Evolutionary conservation across 2,888 invertebrate genomes (phyloP).

Genomic region (Hyppa rectilinea): DNA sequence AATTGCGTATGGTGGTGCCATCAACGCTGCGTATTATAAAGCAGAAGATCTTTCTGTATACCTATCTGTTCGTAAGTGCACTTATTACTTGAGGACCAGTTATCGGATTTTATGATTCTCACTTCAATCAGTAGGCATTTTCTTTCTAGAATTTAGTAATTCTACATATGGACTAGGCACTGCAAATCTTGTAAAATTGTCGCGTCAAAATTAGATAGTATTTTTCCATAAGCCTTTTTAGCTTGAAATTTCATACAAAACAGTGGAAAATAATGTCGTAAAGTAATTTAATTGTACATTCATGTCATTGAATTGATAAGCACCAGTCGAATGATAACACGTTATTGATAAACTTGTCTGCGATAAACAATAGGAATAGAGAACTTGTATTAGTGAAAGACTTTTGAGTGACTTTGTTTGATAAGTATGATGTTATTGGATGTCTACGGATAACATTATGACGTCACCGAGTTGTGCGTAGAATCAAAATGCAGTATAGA

Average conservation of each 20-base stretch:
- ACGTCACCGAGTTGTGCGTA: not conserved
- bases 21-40: not conserved
- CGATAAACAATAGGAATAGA: slow-evolving; percentile 47
- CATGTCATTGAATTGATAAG: slow-evolving; percentile 58
- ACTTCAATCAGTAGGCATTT: not conserved
- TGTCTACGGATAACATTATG: not conserved
- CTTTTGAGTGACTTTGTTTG: slow-evolving; percentile 34
- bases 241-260: slow-evolving; percentile 17
- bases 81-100: not conserved
- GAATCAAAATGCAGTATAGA: not conserved
- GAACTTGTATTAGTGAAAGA: slow-evolving; percentile 43
- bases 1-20: not conserved
- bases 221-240: not conserved
- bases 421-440: slow-evolving; percentile 23
- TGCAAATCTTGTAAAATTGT: no score
- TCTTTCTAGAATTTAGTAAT: not conserved
- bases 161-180: not conserved
- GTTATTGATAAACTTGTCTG: slow-evolving; percentile 53
- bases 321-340: slow-evolving; percentile 39
- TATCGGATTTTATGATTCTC: not conserved
- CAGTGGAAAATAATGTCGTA: slow-evolving; percentile 49
- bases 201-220: not conserved
- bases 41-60: not conserved
- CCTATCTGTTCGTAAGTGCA: not conserved
- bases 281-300: slow-evolving; percentile 52